Base-by-base conservation (phyloP, 2,888 invertebrate species). In the Rhamphomyia laevipes region DNA sequence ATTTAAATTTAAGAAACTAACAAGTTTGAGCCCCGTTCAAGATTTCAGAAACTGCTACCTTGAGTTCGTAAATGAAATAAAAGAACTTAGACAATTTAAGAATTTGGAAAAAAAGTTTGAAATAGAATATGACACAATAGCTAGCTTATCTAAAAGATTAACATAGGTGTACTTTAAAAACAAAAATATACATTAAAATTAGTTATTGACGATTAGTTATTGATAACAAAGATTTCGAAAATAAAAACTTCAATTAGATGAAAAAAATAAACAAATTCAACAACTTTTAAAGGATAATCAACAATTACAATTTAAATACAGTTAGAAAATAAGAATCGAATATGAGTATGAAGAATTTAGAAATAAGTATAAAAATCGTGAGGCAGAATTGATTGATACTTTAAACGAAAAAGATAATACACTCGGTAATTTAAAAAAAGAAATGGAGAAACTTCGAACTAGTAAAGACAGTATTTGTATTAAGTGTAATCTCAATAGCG, bases 71-170 rank as follows among this genome's bases (percentile, higher is more conserved):
- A 70, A 68, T 46, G 76, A 78, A 53, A 71, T 75, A 1, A 65
- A 73, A 54, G 75, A 77, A 49, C 67, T 82, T 15, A 66, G 73
- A 46, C 77, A 78, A 57, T 73, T 77, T 52, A 78, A 81, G 2
- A 73, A 74, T 47, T 65, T 78, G 53, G 83, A 83, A 62, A 79
- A 77, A 51, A 73, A 78, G 46, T 67, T 59, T 27, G 56, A 60
- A 47, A 58, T 59, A 10, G 58, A 64, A 43, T 58, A 64, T 53
- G 60, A 63, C 13, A 47, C 56, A 4, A 55, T 56, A 30, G 56
- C 54, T 10, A 53, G 57, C 4, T 49, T 63, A 27, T 61, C 57
- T 37, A 43, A 40, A n/a, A 48, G 56, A 49, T 50, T 57, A 38
- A 52, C 42, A 54, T 56, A 37, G 48, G 46, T 15, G 33, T 46